A percentile compares a stretch with the other conserved stretches of the same genome.
phyloP scores from a whole-genome alignment of 2,113 vertebrate species.

The Hirundichthys speculiger region DNA sequence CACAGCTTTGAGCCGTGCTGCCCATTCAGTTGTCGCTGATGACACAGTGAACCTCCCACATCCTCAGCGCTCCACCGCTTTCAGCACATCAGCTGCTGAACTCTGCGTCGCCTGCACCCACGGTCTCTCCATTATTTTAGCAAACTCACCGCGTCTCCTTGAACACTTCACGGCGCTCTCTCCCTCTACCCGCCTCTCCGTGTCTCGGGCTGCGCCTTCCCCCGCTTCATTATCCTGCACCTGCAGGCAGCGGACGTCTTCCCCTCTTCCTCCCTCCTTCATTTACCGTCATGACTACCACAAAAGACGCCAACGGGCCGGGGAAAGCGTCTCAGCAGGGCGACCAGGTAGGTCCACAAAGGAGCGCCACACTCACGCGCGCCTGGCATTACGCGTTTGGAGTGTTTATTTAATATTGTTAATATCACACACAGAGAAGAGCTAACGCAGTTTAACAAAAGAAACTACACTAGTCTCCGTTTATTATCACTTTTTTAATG shows the following conservation, averaged over 20 bases:
- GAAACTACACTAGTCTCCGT: not conserved
- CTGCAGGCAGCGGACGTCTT: slow-evolving; percentile 28
- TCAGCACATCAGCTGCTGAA: slow-evolving; percentile 38
- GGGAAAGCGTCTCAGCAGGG: slow-evolving; percentile 87
- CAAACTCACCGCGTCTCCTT: slow-evolving; percentile 52
- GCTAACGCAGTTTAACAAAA: not conserved
- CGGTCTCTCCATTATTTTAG: slow-evolving; percentile 51
- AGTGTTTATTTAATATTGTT: not conserved
- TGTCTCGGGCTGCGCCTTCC: slow-evolving; percentile 11
- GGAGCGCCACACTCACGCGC: too few species aligned
- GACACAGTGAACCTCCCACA: slow-evolving; percentile 54
- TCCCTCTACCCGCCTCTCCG: slow-evolving; percentile 19
- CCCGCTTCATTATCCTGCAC: slow-evolving; percentile 44
- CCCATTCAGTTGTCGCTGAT: slow-evolving; percentile 9
- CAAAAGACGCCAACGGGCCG: slow-evolving; percentile 86
- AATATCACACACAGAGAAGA: too few species aligned
- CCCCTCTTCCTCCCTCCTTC: not conserved
- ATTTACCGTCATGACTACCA: slow-evolving; percentile 89
- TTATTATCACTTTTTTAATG: too few species aligned
- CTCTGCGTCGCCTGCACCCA: slow-evolving; percentile 50
- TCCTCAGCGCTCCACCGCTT: slow-evolving; percentile 26
- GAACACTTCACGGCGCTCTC: slow-evolving; percentile 26
- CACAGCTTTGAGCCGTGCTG: not conserved
- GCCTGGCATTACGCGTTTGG: not conserved
- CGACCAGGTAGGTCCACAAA: slow-evolving; percentile 86